Evolutionary conservation across 92 coral and sea anemone species (phyloP).

Genomic region (Muricea muricata): DNA sequence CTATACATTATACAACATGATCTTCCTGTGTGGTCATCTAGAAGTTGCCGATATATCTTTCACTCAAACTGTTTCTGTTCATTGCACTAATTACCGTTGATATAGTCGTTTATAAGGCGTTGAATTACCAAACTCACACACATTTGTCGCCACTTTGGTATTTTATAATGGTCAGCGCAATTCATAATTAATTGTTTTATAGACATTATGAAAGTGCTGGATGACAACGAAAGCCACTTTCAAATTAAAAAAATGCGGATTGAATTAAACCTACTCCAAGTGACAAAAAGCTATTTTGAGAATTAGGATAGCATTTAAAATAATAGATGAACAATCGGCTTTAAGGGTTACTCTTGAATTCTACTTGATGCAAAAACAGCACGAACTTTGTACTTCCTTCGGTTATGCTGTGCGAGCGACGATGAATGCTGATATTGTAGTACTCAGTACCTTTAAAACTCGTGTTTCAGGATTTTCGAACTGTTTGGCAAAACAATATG

Average conservation of each 20-base stretch:
- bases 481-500: too few relatives aligned
- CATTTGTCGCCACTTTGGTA: background rate
- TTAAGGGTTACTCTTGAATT: too few relatives aligned
- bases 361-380: too few relatives aligned
- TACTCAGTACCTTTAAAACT: too few relatives aligned
- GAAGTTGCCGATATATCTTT: constrained; percentile 20
- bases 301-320: too few relatives aligned
- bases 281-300: background rate
- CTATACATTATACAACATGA: background rate
- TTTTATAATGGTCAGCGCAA: background rate
- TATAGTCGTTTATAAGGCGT: constrained; percentile 19
- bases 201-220: background rate
- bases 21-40: constrained; percentile 19
- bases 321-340: too few relatives aligned
- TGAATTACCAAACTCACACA: constrained; percentile 14
- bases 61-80: constrained; percentile 27
- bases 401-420: too few relatives aligned
- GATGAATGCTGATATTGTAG: too few relatives aligned
- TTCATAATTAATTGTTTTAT: background rate
- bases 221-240: background rate
- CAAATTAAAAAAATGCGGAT: background rate
- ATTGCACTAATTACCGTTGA: constrained; percentile 22
- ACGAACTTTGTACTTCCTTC: too few relatives aligned
- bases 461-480: too few relatives aligned
- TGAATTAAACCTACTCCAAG: too few relatives aligned